These are phyloP conservation scores for Ophthalmolycus amberensis DNA, from an alignment of 2,113 vertebrate genomes.

Conservation along the genomic window DNA sequence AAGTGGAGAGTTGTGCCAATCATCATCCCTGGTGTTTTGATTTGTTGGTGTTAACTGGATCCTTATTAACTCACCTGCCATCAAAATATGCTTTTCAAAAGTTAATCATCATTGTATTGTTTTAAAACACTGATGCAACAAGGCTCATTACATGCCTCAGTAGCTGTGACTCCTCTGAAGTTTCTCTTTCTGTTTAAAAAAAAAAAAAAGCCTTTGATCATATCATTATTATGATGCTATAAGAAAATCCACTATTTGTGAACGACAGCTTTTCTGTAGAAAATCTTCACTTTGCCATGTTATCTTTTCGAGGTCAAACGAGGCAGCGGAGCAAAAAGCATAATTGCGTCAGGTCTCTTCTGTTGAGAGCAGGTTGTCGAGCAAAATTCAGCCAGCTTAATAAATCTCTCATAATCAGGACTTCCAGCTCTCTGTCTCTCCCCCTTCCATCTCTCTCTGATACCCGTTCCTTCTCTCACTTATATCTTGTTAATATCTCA, in stretches of 20 bases:
- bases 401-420: background rate
- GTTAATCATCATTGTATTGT: background rate
- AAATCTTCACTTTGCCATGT: background rate
- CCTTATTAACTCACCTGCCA: background rate
- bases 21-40: background rate
- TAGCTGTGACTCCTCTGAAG: background rate
- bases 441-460: background rate
- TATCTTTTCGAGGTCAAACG: conserved; percentile 1
- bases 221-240: background rate
- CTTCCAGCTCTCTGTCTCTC: background rate
- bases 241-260: background rate
- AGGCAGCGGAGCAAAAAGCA: conserved; percentile 28
- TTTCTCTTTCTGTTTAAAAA: background rate
- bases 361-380: conserved; percentile 5
- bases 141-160: background rate
- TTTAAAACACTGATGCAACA: background rate
- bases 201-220: background rate
- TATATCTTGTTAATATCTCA: background rate
- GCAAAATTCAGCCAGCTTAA: background rate
- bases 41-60: conserved; percentile 4
- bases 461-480: background rate
- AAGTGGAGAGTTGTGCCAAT: background rate
- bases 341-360: conserved; percentile 1
- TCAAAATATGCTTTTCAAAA: background rate
- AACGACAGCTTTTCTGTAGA: background rate